phyloP scores from a whole-genome alignment of 2,113 vertebrate species.

The Tichodroma muraria region DNA sequence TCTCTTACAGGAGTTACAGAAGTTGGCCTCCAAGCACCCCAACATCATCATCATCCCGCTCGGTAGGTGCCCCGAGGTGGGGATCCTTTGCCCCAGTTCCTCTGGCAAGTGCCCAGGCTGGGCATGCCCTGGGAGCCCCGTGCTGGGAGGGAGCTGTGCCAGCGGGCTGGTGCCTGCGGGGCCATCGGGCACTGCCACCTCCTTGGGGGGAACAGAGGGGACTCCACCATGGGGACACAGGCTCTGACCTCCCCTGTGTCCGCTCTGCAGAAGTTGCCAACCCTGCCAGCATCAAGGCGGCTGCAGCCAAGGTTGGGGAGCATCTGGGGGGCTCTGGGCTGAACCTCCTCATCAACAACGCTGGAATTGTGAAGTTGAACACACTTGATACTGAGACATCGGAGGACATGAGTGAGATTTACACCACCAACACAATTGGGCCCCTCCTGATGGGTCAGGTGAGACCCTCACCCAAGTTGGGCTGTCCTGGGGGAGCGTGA shows the following conservation, averaged over 20 bases:
- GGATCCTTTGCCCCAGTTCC: background rate
- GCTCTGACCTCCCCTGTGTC: background rate
- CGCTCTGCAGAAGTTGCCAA: background rate
- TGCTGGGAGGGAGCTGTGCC: background rate
- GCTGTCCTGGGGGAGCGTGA: background rate
- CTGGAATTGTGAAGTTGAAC: rapidly evolving
- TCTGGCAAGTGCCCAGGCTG: background rate
- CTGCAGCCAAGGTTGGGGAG: background rate
- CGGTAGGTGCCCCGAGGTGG: background rate
- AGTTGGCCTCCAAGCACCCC: background rate
- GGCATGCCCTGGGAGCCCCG: background rate
- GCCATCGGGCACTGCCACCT: background rate
- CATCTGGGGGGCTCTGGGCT: background rate
- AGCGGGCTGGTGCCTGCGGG: background rate
- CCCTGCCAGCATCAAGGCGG: background rate
- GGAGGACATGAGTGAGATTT: background rate
- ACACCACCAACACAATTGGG: background rate
- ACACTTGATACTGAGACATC: background rate
- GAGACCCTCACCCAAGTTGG: background rate
- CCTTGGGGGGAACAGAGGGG: background rate
- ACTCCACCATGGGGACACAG: background rate
- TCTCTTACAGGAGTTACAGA: conserved; percentile 8
- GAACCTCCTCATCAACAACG: conserved; percentile 30
- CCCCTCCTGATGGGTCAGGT: conserved; percentile 45
- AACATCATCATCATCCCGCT: background rate